A percentile compares a stretch with the other conserved stretches of the same genome.
phyloP scores from a whole-genome alignment of 2,113 vertebrate genomes.

The Salminus brasiliensis region DNA sequence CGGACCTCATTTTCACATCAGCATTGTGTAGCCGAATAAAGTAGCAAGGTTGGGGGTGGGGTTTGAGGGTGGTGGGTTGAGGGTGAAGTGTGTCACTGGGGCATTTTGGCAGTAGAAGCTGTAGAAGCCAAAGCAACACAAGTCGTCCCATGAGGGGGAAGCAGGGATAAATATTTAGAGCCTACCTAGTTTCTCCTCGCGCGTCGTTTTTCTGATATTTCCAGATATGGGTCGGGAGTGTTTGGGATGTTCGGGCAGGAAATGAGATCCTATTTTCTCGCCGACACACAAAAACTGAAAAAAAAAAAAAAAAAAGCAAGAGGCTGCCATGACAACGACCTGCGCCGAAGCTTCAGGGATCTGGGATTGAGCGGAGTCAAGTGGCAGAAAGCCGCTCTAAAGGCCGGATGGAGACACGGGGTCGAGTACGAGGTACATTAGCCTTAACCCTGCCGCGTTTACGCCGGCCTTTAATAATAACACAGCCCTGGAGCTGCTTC shows the following conservation, averaged over 20 bases:
- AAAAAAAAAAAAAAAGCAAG: background rate
- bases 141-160: background rate
- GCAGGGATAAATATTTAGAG: background rate
- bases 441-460: background rate
- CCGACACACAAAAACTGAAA: background rate
- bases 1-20: too few relatives aligned
- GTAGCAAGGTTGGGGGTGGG: background rate
- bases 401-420: too few relatives aligned
- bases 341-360: background rate
- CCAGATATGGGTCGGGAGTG: background rate
- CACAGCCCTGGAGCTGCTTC: too few relatives aligned
- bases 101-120: background rate
- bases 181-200: background rate
- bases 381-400: background rate
- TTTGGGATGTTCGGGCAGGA: background rate
- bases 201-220: background rate
- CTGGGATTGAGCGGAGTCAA: background rate
- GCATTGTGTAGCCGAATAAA: background rate
- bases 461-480: too few relatives aligned
- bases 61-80: too few relatives aligned
- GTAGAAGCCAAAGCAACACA: background rate
- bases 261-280: background rate
- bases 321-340: background rate
- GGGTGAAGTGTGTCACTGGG: background rate
- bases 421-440: too few relatives aligned